Percentiles rank a stretch among this genome's conserved stretches.
These are phyloP conservation scores for Aldabrachelys gigantea DNA, from an alignment of 2,113 vertebrate species.

Conservation along the genomic window DNA sequence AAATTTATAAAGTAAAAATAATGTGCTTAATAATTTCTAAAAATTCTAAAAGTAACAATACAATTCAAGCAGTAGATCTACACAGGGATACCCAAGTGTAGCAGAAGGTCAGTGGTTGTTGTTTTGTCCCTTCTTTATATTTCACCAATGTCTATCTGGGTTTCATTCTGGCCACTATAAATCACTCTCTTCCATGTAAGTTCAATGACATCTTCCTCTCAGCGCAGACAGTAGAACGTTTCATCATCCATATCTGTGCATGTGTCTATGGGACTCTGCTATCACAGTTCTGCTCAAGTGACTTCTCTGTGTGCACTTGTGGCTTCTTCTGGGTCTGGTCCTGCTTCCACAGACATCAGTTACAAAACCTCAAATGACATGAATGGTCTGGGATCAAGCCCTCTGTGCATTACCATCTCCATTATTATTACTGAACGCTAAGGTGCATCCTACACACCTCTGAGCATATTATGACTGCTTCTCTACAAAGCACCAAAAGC, in stretches of 20 bases:
- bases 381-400: not conserved
- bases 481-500: slow-evolving; percentile 30
- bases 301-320: not conserved
- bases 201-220: not conserved
- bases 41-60: not conserved
- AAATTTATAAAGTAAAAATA: slow-evolving; percentile 18
- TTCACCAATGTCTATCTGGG: not conserved
- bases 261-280: not conserved
- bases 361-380: not conserved
- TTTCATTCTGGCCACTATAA: not conserved
- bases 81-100: not conserved
- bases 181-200: not conserved
- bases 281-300: not conserved
- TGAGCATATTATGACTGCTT: not conserved
- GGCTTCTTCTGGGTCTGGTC: fast-evolving
- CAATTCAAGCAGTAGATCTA: not conserved
- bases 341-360: not conserved
- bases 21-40: not conserved
- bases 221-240: not conserved
- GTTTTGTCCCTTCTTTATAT: not conserved
- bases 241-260: not conserved
- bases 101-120: not conserved
- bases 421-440: not conserved
- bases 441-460: not conserved
- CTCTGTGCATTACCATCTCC: not conserved